These are phyloP conservation scores for Creontiades dilutus DNA, from an alignment of 2,888 invertebrate genomes.

Conservation along the genomic window DNA sequence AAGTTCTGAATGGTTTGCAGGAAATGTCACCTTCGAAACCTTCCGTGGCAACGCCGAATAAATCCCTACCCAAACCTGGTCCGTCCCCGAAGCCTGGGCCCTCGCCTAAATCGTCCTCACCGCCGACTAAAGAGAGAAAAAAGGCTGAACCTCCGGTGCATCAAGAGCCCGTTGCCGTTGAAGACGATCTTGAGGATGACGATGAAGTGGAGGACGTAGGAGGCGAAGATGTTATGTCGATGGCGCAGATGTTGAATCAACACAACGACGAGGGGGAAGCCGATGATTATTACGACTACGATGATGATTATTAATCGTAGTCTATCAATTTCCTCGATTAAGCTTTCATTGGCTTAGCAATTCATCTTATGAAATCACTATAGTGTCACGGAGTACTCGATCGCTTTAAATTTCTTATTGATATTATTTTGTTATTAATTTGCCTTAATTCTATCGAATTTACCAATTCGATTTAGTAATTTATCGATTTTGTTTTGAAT, in stretches of 20 bases:
- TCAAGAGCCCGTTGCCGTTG: slow-evolving; percentile 75
- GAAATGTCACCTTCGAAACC: neutral
- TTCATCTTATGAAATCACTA: neutral
- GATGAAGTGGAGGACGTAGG: slow-evolving; percentile 76
- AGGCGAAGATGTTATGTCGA: slow-evolving; percentile 77
- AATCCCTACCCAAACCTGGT: neutral
- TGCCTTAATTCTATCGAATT: neutral
- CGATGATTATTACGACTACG: slow-evolving; percentile 84
- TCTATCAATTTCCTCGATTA: neutral
- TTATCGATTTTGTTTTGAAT: neutral
- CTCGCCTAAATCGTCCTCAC: neutral
- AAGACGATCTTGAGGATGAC: slow-evolving; percentile 78
- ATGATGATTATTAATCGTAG: slow-evolving; percentile 81
- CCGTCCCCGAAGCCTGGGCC: neutral
- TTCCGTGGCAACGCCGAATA: neutral
- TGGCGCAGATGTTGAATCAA: slow-evolving; percentile 79
- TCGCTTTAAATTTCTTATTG: slow-evolving; percentile 10
- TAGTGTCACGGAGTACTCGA: neutral
- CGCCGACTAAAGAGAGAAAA: neutral
- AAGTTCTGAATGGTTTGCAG: slow-evolving; percentile 69
- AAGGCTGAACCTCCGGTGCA: slow-evolving; percentile 36
- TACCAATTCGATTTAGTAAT: neutral
- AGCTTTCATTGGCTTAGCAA: neutral
- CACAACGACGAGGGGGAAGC: slow-evolving; percentile 84
- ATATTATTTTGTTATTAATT: slow-evolving; percentile 31